Conservation (phyloP, 2,888 invertebrate species). For the Volucella inflata region DNA sequence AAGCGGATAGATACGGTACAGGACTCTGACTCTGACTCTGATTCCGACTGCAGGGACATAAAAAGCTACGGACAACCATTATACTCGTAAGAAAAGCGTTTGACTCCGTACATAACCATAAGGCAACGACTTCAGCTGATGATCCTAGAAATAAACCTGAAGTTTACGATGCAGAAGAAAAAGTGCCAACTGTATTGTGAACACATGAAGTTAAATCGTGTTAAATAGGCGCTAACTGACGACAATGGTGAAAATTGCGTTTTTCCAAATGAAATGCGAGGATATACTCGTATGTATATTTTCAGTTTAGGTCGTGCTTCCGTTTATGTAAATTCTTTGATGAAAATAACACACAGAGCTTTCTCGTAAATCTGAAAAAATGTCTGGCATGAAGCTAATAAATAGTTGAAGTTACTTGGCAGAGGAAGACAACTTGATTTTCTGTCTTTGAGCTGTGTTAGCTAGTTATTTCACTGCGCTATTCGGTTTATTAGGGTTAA, state of each 20-base stretch:
- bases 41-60: slow-evolving; percentile 48
- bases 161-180: neutral
- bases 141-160: slow-evolving; percentile 21
- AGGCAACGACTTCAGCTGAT: slow-evolving; percentile 5
- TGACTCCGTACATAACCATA: slow-evolving; percentile 38
- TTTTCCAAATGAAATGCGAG: slow-evolving; percentile 43
- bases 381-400: slow-evolving; percentile 7
- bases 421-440: no score
- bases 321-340: slow-evolving; percentile 61
- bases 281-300: slow-evolving; percentile 56
- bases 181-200: neutral
- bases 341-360: slow-evolving; percentile 47
- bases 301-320: slow-evolving; percentile 57
- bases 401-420: no score
- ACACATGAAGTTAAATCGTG: neutral
- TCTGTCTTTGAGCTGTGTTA: no score
- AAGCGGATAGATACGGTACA: slow-evolving; percentile 3
- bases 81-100: slow-evolving; percentile 54
- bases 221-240: neutral
- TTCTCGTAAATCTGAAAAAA: slow-evolving; percentile 15
- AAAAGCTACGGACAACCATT: slow-evolving; percentile 33
- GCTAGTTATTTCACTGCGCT: no score
- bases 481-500: no score
- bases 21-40: slow-evolving; percentile 13
- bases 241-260: slow-evolving; percentile 47